A percentile compares a stretch with the other conserved stretches of the same genome.
Conservation (phyloP, 2,888 invertebrate genomes). For the Sminthurides aquaticus region DNA sequence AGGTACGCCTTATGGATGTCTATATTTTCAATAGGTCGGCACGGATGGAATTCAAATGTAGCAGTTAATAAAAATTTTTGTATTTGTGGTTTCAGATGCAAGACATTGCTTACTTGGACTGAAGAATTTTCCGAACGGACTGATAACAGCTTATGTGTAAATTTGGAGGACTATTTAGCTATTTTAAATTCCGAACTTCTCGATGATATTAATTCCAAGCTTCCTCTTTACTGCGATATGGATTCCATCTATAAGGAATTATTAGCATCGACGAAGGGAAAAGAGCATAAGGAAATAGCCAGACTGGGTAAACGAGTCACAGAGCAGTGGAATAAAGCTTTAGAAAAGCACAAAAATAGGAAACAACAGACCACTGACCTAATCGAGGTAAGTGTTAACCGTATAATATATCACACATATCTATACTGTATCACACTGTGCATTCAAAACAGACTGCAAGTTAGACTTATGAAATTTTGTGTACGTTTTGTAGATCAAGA, state of each 20-base stretch:
- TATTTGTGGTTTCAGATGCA: slow-evolving; percentile 25
- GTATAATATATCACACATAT: slow-evolving; percentile 1
- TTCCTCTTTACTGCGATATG: slow-evolving; percentile 54
- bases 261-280: slow-evolving; percentile 48
- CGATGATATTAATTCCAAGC: slow-evolving; percentile 32
- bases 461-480: too few relatives aligned
- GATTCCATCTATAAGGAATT: slow-evolving; percentile 60
- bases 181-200: slow-evolving; percentile 30
- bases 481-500: slow-evolving; percentile 56
- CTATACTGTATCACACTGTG: not conserved
- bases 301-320: slow-evolving; percentile 58
- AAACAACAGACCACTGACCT: slow-evolving; percentile 63
- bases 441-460: too few relatives aligned
- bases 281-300: slow-evolving; percentile 35
- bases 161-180: slow-evolving; percentile 33
- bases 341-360: slow-evolving; percentile 45
- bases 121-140: slow-evolving; percentile 33
- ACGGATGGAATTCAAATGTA: too few relatives aligned
- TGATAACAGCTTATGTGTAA: slow-evolving; percentile 28
- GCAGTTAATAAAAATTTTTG: too few relatives aligned
- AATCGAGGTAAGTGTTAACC: slow-evolving; percentile 24
- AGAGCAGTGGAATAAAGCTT: slow-evolving; percentile 57
- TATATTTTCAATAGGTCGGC: not conserved
- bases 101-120: slow-evolving; percentile 37
- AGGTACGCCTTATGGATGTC: slow-evolving; percentile 35